Conservation (phyloP, 2,888 invertebrate species). For the Lasius platythorax region DNA sequence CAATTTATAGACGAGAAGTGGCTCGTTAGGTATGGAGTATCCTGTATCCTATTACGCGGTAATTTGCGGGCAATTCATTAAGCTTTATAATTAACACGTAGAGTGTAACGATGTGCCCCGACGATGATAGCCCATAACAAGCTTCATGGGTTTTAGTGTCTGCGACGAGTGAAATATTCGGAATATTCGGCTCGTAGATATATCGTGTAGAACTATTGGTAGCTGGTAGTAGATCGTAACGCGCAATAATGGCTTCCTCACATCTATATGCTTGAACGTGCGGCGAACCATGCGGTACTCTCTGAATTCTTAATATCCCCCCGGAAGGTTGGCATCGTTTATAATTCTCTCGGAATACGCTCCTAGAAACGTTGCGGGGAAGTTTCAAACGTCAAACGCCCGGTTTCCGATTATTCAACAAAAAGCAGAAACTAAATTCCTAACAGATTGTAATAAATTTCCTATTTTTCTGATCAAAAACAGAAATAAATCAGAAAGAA, state of each 20-base stretch:
- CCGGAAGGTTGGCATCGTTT: slow-evolving; percentile 57
- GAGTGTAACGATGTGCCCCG: slow-evolving; percentile 27
- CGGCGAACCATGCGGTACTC: slow-evolving; percentile 40
- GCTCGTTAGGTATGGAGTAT: neutral
- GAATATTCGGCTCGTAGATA: slow-evolving; percentile 11
- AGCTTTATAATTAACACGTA: slow-evolving; percentile 30
- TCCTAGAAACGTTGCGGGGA: slow-evolving; percentile 41
- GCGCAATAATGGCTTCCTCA: slow-evolving; percentile 46
- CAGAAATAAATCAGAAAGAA: neutral
- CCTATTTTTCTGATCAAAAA: neutral
- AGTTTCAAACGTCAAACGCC: slow-evolving; percentile 61
- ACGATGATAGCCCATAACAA: slow-evolving; percentile 26
- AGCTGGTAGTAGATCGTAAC: slow-evolving; percentile 40
- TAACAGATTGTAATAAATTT: neutral
- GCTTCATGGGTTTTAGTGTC: slow-evolving; percentile 15
- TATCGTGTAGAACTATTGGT: slow-evolving; percentile 6
- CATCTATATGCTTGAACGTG: slow-evolving; percentile 56
- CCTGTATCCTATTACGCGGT: slow-evolving; percentile 11
- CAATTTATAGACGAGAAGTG: neutral
- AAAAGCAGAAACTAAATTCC: slow-evolving; percentile 14
- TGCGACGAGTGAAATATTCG: slow-evolving; percentile 10
- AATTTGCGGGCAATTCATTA: slow-evolving; percentile 44
- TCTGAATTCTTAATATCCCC: slow-evolving; percentile 64
- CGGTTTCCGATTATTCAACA: slow-evolving; percentile 44
- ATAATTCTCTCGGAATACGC: slow-evolving; percentile 70